These are phyloP conservation scores for Coptodon rendalli DNA, from an alignment of 2,113 vertebrate genomes.

Conservation along the genomic window DNA sequence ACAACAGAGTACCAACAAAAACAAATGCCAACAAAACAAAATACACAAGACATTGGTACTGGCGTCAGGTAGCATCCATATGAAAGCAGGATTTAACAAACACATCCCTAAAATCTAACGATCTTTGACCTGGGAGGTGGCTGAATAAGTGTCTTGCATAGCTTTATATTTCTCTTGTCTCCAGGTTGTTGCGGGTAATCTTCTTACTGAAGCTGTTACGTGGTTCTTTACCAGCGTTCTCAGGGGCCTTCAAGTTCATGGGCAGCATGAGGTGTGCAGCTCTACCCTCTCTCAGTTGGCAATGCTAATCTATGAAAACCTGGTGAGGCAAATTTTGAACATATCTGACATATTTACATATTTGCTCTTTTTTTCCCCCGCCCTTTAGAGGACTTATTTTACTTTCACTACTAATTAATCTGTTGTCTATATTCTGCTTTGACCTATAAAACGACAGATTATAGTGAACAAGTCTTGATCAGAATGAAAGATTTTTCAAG, in stretches of 20 bases:
- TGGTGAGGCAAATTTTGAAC: slow-evolving; percentile 65
- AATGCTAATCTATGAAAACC: slow-evolving; percentile 90
- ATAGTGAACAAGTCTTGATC: neutral
- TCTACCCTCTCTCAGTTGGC: slow-evolving; percentile 84
- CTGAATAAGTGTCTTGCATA: neutral
- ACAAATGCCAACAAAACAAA: neutral
- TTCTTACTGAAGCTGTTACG: slow-evolving; percentile 85
- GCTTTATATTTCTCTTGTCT: neutral
- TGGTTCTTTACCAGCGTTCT: slow-evolving; percentile 92
- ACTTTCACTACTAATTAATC: neutral
- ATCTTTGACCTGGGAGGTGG: neutral
- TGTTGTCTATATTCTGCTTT: neutral
- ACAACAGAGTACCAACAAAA: neutral
- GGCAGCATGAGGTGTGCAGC: slow-evolving; percentile 92
- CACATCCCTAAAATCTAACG: neutral
- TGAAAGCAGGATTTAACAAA: neutral
- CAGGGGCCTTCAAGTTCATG: slow-evolving; percentile 85
- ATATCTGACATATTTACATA: neutral
- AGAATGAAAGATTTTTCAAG: neutral
- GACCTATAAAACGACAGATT: neutral
- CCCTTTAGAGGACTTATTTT: neutral
- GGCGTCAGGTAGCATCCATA: neutral
- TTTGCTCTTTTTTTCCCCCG: neutral
- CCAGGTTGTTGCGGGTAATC: slow-evolving; percentile 81
- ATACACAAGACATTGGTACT: neutral